phyloP scores from a whole-genome alignment of 1,140 invertebrate genomes.

The Solenopsis invicta region DNA sequence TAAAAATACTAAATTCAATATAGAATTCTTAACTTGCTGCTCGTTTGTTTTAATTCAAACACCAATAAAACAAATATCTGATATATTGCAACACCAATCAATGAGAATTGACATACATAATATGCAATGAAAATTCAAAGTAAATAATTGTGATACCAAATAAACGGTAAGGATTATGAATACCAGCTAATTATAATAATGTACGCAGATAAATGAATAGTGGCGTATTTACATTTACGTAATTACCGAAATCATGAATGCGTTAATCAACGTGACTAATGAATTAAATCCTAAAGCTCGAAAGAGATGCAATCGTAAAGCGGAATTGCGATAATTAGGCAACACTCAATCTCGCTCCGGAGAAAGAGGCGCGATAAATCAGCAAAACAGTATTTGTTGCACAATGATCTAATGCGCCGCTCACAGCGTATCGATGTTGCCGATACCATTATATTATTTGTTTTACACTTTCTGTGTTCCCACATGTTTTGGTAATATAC shows the following conservation, averaged over 20 bases:
- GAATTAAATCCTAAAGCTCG: constrained; percentile 65
- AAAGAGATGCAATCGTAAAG: constrained; percentile 73
- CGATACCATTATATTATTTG: neutral
- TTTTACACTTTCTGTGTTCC: neutral
- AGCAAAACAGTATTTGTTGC: constrained; percentile 15
- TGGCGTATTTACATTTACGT: constrained; percentile 71
- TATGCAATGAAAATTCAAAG: constrained; percentile 40
- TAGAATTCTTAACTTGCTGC: neutral
- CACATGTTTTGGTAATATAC: neutral
- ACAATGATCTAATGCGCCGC: constrained; percentile 28
- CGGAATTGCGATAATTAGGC: constrained; percentile 73
- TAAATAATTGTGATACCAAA: constrained; percentile 35
- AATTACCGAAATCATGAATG: constrained; percentile 74
- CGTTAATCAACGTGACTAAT: constrained; percentile 67
- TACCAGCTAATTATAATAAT: constrained; percentile 73
- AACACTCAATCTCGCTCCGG: constrained; percentile 36
- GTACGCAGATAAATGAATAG: constrained; percentile 67
- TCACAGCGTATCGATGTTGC: neutral
- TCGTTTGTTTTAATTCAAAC: constrained; percentile 9
- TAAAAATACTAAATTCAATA: neutral
- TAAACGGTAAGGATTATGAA: constrained; percentile 45
- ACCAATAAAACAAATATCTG: constrained; percentile 11
- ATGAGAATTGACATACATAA: constrained; percentile 40
- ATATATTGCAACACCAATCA: constrained; percentile 26
- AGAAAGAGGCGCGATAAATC: constrained; percentile 53